Conservation (phyloP, 2,797 vertebrate species). For the Lepus townsendii region DNA sequence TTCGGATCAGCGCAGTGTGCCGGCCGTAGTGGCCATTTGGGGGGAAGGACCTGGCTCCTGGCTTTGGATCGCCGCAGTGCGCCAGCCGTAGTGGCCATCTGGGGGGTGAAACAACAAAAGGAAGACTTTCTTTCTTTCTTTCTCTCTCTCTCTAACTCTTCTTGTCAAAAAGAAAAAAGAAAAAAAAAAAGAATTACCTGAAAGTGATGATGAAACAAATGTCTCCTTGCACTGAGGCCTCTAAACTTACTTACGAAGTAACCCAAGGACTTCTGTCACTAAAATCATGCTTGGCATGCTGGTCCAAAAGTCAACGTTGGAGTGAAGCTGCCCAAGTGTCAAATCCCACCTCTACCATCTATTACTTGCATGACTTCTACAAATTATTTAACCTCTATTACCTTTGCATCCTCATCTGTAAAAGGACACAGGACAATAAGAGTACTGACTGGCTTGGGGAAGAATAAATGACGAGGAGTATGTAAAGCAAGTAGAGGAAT, state of each 20-base stretch:
- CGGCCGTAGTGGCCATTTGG: too few relatives aligned
- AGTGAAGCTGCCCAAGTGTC: background rate
- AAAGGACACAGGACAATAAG: background rate
- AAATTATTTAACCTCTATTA: background rate
- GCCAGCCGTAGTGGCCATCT: too few relatives aligned
- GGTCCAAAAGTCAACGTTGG: background rate
- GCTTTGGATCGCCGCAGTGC: too few relatives aligned
- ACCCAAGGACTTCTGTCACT: background rate
- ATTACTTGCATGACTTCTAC: background rate
- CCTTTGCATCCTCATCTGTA: slow-evolving; percentile 20
- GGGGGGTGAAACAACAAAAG: too few relatives aligned
- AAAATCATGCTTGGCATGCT: background rate
- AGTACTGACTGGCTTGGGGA: background rate
- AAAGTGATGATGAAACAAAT: background rate
- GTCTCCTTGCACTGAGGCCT: too few relatives aligned
- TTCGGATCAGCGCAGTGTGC: too few relatives aligned
- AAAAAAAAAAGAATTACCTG: background rate
- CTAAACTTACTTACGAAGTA: slow-evolving; percentile 22
- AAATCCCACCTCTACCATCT: background rate
- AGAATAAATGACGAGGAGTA: background rate
- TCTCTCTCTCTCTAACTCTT: too few relatives aligned
- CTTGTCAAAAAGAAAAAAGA: too few relatives aligned
- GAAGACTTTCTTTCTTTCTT: too few relatives aligned
- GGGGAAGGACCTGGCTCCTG: too few relatives aligned
- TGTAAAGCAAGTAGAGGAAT: background rate